Conservation (phyloP, 53 echinoderm and acorn worm genomes). For the Apostichopus leukothele region DNA sequence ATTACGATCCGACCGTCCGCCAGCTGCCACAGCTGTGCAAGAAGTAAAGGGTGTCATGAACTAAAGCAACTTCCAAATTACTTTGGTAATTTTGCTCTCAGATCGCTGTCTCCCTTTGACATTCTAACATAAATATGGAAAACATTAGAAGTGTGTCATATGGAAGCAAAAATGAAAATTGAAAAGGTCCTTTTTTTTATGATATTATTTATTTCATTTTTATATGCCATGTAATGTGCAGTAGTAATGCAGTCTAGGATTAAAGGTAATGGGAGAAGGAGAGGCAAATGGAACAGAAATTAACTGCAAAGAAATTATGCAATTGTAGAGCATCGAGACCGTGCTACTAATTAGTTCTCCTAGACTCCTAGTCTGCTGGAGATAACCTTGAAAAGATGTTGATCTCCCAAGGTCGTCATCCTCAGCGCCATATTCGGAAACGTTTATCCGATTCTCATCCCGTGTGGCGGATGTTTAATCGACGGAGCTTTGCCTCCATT, state of each 20-base stretch:
- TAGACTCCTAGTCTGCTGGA: slow-evolving; percentile 5
- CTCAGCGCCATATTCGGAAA: not conserved
- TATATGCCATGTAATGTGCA: too few species aligned
- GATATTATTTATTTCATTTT: too few species aligned
- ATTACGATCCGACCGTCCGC: not conserved
- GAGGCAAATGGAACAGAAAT: not conserved
- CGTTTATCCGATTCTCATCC: not conserved
- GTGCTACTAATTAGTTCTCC: not conserved
- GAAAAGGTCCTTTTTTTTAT: not conserved
- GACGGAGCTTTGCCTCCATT: not conserved
- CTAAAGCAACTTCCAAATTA: slow-evolving; percentile 21
- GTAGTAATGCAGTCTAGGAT: not conserved
- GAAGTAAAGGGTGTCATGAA: slow-evolving; percentile 5
- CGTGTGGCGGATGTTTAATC: not conserved
- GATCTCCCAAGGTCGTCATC: slow-evolving; percentile 23
- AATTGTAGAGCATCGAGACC: not conserved
- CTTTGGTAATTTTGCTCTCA: not conserved
- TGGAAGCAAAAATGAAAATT: slow-evolving; percentile 14
- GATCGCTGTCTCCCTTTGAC: slow-evolving; percentile 21
- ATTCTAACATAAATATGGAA: not conserved
- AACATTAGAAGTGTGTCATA: not conserved
- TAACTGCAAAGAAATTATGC: not conserved
- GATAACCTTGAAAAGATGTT: slow-evolving; percentile 13
- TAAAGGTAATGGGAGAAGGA: not conserved
- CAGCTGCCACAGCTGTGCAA: slow-evolving; percentile 21